Percentiles rank a stretch among this genome's conserved stretches.
Conservation (phyloP, 2,113 vertebrate species). For the Promerops cafer region DNA sequence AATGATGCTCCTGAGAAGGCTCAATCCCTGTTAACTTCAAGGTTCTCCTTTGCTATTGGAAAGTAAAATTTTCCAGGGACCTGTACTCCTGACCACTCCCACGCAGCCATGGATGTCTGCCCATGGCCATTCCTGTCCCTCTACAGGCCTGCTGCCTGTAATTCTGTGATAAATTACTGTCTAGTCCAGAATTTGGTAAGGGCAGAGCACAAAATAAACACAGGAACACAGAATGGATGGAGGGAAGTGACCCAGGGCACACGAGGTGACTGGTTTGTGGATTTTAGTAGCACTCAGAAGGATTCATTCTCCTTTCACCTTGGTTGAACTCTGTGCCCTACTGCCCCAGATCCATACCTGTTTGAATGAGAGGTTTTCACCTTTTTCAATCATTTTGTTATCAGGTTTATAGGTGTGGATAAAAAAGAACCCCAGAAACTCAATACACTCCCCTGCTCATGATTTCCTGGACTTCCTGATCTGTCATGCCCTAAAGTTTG, state of each 20-base stretch:
- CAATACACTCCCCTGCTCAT: not conserved
- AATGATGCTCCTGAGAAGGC: not conserved
- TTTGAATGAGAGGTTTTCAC: rapidly evolving
- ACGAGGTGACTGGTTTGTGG: not conserved
- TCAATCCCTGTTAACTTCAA: not conserved
- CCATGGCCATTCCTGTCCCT: not conserved
- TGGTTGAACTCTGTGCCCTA: not conserved
- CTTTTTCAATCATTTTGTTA: not conserved
- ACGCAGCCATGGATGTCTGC: not conserved
- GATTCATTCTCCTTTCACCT: not conserved
- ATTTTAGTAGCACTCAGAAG: not conserved
- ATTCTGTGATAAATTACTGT: not conserved
- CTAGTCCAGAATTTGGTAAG: not conserved
- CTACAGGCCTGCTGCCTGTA: not conserved
- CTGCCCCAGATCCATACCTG: not conserved
- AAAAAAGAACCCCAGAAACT: not conserved
- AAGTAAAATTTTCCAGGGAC: not conserved
- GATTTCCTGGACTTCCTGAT: constrained; percentile 14
- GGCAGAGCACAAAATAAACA: not conserved
- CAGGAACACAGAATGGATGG: not conserved
- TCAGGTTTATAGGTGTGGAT: not conserved
- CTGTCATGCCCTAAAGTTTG: not conserved
- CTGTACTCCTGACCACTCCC: not conserved
- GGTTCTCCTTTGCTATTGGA: not conserved
- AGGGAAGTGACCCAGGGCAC: not conserved